Base-by-base conservation (phyloP, 2,888 invertebrate genomes). In the Erynnis tages region DNA sequence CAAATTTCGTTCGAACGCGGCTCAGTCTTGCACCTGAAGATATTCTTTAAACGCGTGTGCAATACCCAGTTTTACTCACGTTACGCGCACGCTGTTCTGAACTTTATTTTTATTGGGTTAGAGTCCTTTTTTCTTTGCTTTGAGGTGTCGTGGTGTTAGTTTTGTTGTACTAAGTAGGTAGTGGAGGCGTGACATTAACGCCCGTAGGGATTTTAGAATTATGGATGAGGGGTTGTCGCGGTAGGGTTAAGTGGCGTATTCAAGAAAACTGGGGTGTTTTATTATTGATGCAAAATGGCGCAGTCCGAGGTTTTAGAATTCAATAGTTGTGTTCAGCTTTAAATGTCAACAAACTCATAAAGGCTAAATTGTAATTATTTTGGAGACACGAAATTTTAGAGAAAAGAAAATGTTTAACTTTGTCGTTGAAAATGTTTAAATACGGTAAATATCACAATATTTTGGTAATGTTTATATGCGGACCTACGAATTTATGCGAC, bases 151-250 rank as follows among this genome's bases (percentile, higher is more conserved):
- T 17, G 67, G 69, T 72, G 78, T 72, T 71, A 73, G 75, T 73
- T 70, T 67, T 78, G 79, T 82, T 82, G 78, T 78, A 75, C 66
- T 71, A 75, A 79, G 77, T 77, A 76, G 68, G 78, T 68, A 67
- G 71, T 71, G 71, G 75, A 89, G 88, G 88, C 88, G 88, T 87
- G 85, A 88, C 85, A 85, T 86, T 89, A 75, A 73, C 87, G 82
- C 87, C 84, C 76, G 76, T 62, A 63, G 75, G 82, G 79, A 76
- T 79, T 78, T 76, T 76, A 64, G 82, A 86, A 85, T 86, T 79
- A 84, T 83, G 69, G 65, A 83, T 81, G 82, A 85, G 83, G 87
- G 81, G 83, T 78, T 76, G 79, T 70, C 66, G 73, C 68, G 76
- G 79, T 71, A 76, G 82, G 85, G 79, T 82, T 80, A 83, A 86